Evolutionary conservation across 2,797 vertebrate genomes (phyloP).

Genomic region (Nasua narica): DNA sequence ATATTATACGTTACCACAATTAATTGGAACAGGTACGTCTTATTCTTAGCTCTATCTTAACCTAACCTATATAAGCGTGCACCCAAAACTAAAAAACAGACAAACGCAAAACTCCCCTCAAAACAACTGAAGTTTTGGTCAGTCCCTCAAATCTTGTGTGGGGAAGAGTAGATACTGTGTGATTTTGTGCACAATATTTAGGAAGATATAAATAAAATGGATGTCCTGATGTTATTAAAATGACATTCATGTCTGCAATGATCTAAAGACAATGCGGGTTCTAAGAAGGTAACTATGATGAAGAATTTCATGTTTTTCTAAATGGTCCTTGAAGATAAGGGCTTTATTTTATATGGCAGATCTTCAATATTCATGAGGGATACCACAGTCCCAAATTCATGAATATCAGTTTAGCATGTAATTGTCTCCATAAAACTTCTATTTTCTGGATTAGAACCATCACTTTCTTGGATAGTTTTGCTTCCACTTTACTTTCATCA

Average conservation of each 20-base stretch:
- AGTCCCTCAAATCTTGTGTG: not conserved
- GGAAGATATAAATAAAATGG: not conserved
- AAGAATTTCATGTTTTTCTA: not conserved
- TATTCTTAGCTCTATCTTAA: constrained; percentile 37
- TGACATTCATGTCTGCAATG: not conserved
- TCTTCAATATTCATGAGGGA: constrained; percentile 20
- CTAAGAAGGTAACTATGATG: not conserved
- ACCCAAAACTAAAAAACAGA: not conserved
- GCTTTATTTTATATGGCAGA: constrained; percentile 34
- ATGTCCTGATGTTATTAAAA: not conserved
- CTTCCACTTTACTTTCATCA: constrained; percentile 50
- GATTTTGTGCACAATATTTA: not conserved
- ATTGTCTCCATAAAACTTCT: constrained; percentile 43
- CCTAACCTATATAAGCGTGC: not conserved
- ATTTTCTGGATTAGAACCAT: constrained; percentile 32
- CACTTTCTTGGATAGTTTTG: constrained; percentile 38
- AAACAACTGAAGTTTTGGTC: not conserved
- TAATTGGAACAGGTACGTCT: not conserved
- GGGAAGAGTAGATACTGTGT: not conserved
- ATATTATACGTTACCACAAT: not conserved
- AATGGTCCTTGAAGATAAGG: constrained; percentile 7
- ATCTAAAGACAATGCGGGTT: not conserved
- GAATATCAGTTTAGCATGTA: constrained; percentile 13
- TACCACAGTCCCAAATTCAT: constrained; percentile 9
- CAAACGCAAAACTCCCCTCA: not conserved